Base-by-base conservation (phyloP, 2,113 vertebrate species). In the Cynocephalus volans region DNA sequence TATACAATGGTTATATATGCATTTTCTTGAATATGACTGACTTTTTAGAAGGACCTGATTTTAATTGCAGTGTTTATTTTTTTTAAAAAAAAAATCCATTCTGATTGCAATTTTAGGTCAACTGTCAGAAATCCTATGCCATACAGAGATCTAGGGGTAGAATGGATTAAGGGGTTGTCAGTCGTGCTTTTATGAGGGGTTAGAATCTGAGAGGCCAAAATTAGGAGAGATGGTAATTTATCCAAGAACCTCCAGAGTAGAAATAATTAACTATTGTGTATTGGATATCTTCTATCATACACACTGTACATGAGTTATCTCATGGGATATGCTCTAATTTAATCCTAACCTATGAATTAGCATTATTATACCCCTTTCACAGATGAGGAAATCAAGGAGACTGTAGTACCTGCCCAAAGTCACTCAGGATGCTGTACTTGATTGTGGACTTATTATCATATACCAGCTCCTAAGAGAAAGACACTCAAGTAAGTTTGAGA, bases 231-330 rank as follows among this genome's bases (percentile, higher is more conserved):
- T 69, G 10, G 31, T 50, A 26, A 24, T 26, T 58, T 33, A 52
- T 23, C 28, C 31, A 52, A 81, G 45, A 50, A 5, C 13, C 75
- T 41, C 4, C 31, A 33, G n/a, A 10, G 21, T 21, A 33, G 19
- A 60, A 54, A 19, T 1, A 50, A 1, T 50, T 79, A 72, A 50
- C 50, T 21, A 14, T 2, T 7, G 6, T 36, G 24, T 52, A 26
- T 3, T 50, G 19, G 7, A 0, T 72, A 24, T 67, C 15, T 26
- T 73, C 67, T 1, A 0, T 4, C 19, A 8, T n/a, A 48, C 26
- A 6, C 1, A 7, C 8, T 41, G 28, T 23, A 23, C 10, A 1
- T 12, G 70, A 28, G 21, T 31, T 41, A 21, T 19, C 19, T 17
- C 19, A 33, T 14, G 24, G 24, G 5, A 23, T 2, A 12, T 17